These are phyloP conservation scores for Vesta saturnalis DNA, from an alignment of 2,888 invertebrate species.

Conservation along the genomic window DNA sequence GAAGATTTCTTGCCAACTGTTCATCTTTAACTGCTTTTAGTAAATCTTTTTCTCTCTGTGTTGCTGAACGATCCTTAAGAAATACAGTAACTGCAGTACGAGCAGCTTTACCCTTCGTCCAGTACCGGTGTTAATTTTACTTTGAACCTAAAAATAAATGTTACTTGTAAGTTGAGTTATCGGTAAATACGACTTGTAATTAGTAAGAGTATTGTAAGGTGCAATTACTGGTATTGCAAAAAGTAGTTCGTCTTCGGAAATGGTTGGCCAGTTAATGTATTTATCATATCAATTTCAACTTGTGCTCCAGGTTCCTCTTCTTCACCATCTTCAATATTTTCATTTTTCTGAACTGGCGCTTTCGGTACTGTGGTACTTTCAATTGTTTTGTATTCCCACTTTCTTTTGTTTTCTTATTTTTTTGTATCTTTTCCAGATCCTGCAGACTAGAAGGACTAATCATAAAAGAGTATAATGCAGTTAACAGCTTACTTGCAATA, in stretches of 20 bases:
- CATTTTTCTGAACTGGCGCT: constrained; percentile 41
- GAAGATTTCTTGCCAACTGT: constrained; percentile 91
- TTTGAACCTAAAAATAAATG: constrained; percentile 76
- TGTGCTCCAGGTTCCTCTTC: constrained; percentile 64
- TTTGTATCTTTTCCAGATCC: constrained; percentile 66
- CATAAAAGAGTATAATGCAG: constrained; percentile 22
- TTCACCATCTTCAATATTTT: constrained; percentile 54
- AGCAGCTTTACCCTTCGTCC: constrained; percentile 97
- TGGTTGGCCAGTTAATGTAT: constrained; percentile 86
- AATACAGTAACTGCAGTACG: constrained; percentile 92
- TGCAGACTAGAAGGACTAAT: constrained; percentile 63
- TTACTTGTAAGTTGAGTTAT: not conserved
- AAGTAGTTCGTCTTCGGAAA: constrained; percentile 87
- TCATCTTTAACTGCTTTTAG: constrained; percentile 94
- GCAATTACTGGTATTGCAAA: constrained; percentile 96
- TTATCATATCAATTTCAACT: constrained; percentile 78
- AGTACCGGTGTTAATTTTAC: constrained; percentile 96
- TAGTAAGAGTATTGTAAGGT: constrained; percentile 87
- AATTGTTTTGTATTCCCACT: no score
- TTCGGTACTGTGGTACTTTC: no score
- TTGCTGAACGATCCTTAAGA: constrained; percentile 79
- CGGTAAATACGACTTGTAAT: constrained; percentile 75
- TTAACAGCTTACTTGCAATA: constrained; percentile 72
- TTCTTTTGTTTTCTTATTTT: constrained; percentile 65
- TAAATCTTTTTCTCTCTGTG: constrained; percentile 86